phyloP scores from a whole-genome alignment of 1,140 invertebrate genomes.

The Sinella curviseta region DNA sequence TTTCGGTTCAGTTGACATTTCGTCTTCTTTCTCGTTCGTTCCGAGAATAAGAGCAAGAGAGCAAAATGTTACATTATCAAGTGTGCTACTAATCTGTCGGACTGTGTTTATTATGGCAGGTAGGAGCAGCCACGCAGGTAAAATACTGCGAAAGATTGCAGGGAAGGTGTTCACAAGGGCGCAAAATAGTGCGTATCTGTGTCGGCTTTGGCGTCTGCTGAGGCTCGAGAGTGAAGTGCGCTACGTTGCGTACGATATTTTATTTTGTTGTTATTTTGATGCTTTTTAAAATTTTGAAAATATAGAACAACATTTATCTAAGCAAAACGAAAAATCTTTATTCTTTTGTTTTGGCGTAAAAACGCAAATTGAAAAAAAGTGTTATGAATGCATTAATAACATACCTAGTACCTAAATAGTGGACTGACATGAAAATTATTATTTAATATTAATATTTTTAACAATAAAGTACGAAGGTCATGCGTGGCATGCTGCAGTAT shows the following conservation, averaged over 20 bases:
- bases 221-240: too few species aligned
- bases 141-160: neutral
- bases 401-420: too few species aligned
- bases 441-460: too few species aligned
- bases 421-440: too few species aligned
- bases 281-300: too few species aligned
- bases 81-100: neutral
- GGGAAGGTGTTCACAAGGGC: neutral
- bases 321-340: too few species aligned
- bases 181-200: too few species aligned
- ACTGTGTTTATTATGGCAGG: neutral
- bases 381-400: neutral
- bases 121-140: neutral
- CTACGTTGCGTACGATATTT: too few species aligned
- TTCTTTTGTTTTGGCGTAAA: neutral
- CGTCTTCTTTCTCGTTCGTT: neutral
- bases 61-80: neutral
- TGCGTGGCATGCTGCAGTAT: neutral
- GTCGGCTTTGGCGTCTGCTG: too few species aligned
- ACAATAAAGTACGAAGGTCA: too few species aligned
- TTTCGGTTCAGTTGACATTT: conserved; percentile 21
- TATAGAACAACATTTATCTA: neutral
- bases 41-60: neutral
- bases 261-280: too few species aligned
- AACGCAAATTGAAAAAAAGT: neutral